Percentiles rank a stretch among this genome's conserved stretches.
phyloP scores from a whole-genome alignment of 2,113 vertebrate genomes.

The Ovis aries region ARS-UI_Ramb_v3.0 NC_056059.1:31030501-31031000 shows the following conservation, averaged over 20 bases:
- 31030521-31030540: neutral
- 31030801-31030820: neutral
- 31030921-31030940: neutral
- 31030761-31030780: neutral
- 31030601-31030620: neutral
- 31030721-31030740: neutral
- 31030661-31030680: neutral
- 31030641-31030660: neutral
- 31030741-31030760: neutral
- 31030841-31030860: neutral
- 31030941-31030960: neutral
- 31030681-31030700: neutral
- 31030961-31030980: neutral
- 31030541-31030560: neutral
- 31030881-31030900: neutral
- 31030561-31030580: neutral
- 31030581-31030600: neutral
- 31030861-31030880: neutral
- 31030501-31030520: neutral
- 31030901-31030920: neutral
- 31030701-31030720: neutral
- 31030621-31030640: neutral
- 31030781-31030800: rapidly evolving
- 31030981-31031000: neutral
- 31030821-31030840: neutral